Evolutionary conservation across 2,113 vertebrate genomes (phyloP).

Genomic region (Podarcis cretensis): DNA sequence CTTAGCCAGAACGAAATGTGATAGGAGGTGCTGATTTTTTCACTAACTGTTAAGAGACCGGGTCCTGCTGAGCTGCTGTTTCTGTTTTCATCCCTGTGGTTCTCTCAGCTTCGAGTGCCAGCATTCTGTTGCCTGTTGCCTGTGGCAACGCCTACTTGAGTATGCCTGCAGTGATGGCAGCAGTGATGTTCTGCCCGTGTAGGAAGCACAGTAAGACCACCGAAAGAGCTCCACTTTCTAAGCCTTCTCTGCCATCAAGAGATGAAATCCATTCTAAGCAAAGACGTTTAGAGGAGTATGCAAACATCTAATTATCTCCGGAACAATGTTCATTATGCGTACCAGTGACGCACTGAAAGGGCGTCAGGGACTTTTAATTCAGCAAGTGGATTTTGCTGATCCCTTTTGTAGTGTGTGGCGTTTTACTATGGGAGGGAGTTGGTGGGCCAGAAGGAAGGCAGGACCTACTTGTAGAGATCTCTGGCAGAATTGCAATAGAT

Average conservation of each 20-base stretch:
- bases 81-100: constrained; percentile 2
- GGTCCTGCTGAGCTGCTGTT: neutral
- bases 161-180: neutral
- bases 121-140: constrained; percentile 14
- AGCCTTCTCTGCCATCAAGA: neutral
- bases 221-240: neutral
- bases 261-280: neutral
- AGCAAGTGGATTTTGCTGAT: neutral
- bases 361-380: neutral
- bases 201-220: neutral
- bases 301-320: neutral
- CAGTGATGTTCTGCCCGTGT: neutral
- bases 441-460: neutral
- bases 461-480: neutral
- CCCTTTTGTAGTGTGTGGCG: too few relatives aligned
- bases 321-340: neutral
- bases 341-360: neutral
- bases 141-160: constrained; percentile 9
- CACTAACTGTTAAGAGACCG: neutral
- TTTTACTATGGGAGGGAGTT: neutral
- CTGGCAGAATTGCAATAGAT: too few relatives aligned
- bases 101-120: neutral
- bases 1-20: neutral
- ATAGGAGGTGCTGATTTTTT: neutral
- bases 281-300: neutral